phyloP scores from a whole-genome alignment of 2,888 invertebrate genomes.

The Parnassius glacialis region DNA sequence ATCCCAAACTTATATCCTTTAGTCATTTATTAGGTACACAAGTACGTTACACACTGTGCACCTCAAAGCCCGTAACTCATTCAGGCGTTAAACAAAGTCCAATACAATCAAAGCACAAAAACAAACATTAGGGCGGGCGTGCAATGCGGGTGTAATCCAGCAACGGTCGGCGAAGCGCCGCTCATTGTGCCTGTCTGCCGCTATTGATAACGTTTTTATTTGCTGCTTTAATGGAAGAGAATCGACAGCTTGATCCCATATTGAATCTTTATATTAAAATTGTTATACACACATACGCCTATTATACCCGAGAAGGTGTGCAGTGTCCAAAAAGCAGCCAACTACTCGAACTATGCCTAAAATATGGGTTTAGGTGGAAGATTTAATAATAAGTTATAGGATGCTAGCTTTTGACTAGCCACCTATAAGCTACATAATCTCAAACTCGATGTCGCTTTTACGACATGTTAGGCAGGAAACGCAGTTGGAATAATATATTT shows the following conservation, averaged over 20 bases:
- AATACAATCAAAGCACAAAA: slow-evolving; percentile 26
- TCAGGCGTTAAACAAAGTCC: slow-evolving; percentile 23
- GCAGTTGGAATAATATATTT: background rate
- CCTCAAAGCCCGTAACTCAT: slow-evolving; percentile 19
- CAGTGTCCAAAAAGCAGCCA: background rate
- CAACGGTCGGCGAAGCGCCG: background rate
- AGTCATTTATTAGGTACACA: no score
- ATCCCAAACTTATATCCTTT: background rate
- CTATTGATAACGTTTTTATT: slow-evolving; percentile 23
- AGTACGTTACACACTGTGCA: slow-evolving; percentile 9
- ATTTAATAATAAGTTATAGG: background rate
- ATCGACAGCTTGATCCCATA: slow-evolving; percentile 7
- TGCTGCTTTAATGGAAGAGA: slow-evolving; percentile 9
- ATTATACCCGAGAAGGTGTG: background rate
- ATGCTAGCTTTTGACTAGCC: background rate
- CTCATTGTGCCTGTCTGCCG: slow-evolving; percentile 5
- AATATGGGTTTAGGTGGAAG: no score
- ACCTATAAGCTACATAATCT: background rate
- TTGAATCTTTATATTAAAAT: slow-evolving; percentile 1
- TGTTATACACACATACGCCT: background rate
- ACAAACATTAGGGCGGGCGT: slow-evolving; percentile 31
- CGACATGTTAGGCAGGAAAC: background rate
- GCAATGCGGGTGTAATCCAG: slow-evolving; percentile 31
- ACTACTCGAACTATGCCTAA: no score
- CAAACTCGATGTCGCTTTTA: background rate